A percentile compares a stretch with the other conserved stretches of the same genome.
Evolutionary conservation across 2,888 invertebrate genomes (phyloP).

Genomic region (Dicyrtomina minuta): DNA sequence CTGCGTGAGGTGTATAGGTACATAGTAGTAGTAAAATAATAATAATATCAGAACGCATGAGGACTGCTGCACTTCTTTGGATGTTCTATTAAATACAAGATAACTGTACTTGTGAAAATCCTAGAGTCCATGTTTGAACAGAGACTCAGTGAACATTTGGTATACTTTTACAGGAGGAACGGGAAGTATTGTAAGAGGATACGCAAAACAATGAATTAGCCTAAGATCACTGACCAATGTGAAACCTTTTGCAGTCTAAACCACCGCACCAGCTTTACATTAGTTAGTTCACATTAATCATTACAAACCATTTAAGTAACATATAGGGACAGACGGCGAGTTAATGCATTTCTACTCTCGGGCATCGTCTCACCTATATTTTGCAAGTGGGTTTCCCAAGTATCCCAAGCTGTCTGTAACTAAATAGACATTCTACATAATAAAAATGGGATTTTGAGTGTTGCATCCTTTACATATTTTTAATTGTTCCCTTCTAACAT

Average conservation of each 20-base stretch:
- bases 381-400: no score
- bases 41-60: conserved; percentile 8
- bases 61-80: conserved; percentile 4
- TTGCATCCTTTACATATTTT: no score
- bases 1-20: conserved; percentile 4
- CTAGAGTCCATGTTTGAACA: conserved; percentile 12
- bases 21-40: neutral
- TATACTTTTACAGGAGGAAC: conserved; percentile 5
- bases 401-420: no score
- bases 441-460: no score
- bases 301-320: no score
- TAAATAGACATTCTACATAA: no score
- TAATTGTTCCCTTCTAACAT: no score
- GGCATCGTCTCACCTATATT: no score
- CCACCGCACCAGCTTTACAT: conserved; percentile 1
- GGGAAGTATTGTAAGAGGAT: conserved; percentile 1
- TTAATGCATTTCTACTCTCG: no score
- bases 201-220: neutral
- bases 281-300: neutral
- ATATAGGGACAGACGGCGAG: no score
- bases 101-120: conserved; percentile 30
- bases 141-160: neutral
- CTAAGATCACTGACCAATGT: conserved; percentile 38
- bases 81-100: conserved; percentile 35
- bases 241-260: conserved; percentile 7